Conservation (phyloP, 2,113 vertebrate genomes). For the Amblyornis subalaris region DNA sequence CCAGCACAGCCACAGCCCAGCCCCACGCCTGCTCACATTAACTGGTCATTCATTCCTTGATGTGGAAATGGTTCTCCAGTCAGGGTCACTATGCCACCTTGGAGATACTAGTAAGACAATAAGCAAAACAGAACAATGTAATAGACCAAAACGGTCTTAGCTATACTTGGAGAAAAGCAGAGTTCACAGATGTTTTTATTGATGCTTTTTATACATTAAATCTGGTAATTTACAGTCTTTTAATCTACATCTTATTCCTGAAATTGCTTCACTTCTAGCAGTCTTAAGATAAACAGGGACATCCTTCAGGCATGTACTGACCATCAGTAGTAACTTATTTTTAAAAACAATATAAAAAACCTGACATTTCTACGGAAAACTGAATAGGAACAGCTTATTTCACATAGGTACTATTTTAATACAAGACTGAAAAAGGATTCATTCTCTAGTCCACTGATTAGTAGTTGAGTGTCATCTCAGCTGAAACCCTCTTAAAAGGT, state of each 20-base stretch:
- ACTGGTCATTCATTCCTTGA: background rate
- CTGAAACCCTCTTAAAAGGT: background rate
- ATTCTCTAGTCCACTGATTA: background rate
- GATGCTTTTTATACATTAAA: background rate
- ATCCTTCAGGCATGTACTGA: background rate
- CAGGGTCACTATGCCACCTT: background rate
- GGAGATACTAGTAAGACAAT: background rate
- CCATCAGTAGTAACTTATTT: background rate
- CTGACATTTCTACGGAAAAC: background rate
- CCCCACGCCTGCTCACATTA: background rate
- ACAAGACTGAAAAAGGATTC: background rate
- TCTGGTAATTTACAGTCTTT: background rate
- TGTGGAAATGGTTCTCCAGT: background rate
- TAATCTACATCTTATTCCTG: background rate
- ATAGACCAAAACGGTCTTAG: background rate
- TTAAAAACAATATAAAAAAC: constrained; percentile 9
- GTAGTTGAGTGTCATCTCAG: background rate
- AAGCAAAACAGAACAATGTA: background rate
- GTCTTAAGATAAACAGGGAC: background rate
- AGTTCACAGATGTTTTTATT: background rate
- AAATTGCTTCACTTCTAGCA: background rate
- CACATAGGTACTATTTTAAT: background rate
- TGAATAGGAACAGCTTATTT: background rate
- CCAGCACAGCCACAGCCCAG: rapidly evolving
- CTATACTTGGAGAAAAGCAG: background rate